Evolutionary conservation across 1,140 invertebrate genomes (phyloP).

Genomic region (Bradynema listronoti): DNA sequence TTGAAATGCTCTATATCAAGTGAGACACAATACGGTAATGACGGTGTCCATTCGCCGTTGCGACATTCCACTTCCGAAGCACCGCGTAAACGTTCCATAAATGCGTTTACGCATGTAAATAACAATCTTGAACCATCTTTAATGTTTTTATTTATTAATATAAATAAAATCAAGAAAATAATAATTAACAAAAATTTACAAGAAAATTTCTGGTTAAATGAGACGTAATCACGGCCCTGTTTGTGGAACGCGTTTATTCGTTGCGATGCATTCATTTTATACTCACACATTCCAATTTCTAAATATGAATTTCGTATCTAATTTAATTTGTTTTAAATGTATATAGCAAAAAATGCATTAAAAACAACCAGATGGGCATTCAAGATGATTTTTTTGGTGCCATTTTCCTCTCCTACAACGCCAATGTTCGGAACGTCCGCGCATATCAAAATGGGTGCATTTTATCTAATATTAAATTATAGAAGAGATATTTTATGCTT

Average conservation of each 20-base stretch:
- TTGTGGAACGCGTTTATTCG: slow-evolving; percentile 33
- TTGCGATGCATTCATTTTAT: slow-evolving; percentile 6
- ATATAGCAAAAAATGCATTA: background rate
- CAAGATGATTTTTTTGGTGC: slow-evolving; percentile 30
- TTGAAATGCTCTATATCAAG: slow-evolving; percentile 18
- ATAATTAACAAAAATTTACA: slow-evolving; percentile 18
- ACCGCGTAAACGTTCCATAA: slow-evolving; percentile 30
- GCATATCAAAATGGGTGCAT: slow-evolving; percentile 20
- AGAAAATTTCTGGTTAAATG: slow-evolving; percentile 40
- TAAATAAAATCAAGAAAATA: background rate
- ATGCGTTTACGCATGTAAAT: slow-evolving; percentile 35
- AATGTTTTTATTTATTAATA: slow-evolving; percentile 5
- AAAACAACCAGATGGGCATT: slow-evolving; percentile 32
- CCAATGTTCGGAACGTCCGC: slow-evolving; percentile 37
- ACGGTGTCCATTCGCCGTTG: slow-evolving; percentile 35
- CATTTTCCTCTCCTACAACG: slow-evolving; percentile 35
- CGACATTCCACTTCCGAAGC: slow-evolving; percentile 13
- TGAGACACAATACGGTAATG: slow-evolving; percentile 33
- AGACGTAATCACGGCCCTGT: slow-evolving; percentile 35
- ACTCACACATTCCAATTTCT: slow-evolving; percentile 16
- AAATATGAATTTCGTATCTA: slow-evolving; percentile 10
- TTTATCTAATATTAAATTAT: slow-evolving; percentile 22
- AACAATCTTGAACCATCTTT: slow-evolving; percentile 31
- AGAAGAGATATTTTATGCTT: background rate
- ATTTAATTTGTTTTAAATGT: background rate